Percentiles rank a stretch among this genome's conserved stretches.
These are phyloP conservation scores for Alauda arvensis DNA, from an alignment of 2,797 vertebrate genomes.

Conservation along the genomic window DNA sequence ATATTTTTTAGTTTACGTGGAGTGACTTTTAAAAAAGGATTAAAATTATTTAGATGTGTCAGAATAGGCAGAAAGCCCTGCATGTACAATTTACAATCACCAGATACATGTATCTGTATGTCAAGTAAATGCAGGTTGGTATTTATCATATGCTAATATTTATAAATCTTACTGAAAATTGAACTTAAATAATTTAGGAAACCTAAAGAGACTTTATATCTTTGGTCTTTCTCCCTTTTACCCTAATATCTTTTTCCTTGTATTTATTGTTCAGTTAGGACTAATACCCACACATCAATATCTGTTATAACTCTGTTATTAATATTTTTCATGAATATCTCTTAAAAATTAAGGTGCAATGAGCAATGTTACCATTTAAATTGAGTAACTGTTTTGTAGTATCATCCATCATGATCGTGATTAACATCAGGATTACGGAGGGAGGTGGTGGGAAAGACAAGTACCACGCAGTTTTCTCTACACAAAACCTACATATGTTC, in stretches of 20 bases:
- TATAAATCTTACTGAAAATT: not conserved
- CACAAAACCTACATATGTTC: constrained; percentile 29
- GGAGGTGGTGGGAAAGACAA: not conserved
- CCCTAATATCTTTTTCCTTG: not conserved
- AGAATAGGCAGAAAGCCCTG: not conserved
- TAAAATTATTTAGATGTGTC: not conserved
- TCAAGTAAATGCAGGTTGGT: not conserved
- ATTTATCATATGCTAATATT: not conserved
- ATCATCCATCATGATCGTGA: not conserved
- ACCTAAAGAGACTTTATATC: not conserved
- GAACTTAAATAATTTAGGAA: not conserved
- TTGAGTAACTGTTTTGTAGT: not conserved
- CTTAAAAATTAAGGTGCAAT: not conserved
- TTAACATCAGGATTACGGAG: not conserved
- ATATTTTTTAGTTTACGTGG: not conserved
- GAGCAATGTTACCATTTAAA: not conserved
- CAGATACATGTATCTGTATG: not conserved
- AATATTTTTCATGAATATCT: not conserved
- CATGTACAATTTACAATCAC: not conserved
- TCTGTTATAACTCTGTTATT: not conserved
- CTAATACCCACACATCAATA: not conserved
- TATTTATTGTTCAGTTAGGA: not conserved
- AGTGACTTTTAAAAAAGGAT: not conserved
- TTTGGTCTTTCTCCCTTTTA: not conserved
- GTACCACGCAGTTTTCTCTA: not conserved